Conservation (phyloP, 1,140 invertebrate species). For the Papilio polytes region DNA sequence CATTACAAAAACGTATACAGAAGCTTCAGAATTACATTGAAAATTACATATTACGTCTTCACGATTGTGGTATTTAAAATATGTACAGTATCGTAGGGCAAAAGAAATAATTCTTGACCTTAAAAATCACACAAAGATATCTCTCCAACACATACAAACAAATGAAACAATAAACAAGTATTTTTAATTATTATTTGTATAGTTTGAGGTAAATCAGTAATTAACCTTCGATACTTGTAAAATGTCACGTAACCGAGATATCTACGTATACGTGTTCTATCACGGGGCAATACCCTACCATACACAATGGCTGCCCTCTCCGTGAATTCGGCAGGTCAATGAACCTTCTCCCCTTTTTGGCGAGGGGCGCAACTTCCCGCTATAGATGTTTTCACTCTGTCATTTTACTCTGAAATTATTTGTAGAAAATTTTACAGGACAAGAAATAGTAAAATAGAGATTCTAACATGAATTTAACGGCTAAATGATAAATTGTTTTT, state of each 20-base stretch:
- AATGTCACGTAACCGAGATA: conserved; percentile 7
- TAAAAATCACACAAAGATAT: too few relatives aligned
- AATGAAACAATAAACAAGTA: not conserved
- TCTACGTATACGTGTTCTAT: not conserved
- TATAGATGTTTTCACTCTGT: conserved; percentile 9
- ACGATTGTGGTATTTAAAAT: too few relatives aligned
- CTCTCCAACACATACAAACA: too few relatives aligned
- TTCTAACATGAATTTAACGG: not conserved
- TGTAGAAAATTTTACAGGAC: not conserved
- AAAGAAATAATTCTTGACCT: too few relatives aligned
- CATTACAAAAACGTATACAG: too few relatives aligned
- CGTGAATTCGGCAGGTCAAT: conserved; percentile 28
- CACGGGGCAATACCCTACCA: conserved; percentile 28
- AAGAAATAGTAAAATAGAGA: not conserved
- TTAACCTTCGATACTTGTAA: not conserved
- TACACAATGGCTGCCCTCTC: conserved; percentile 11
- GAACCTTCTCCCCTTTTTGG: conserved; percentile 31
- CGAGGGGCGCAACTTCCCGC: conserved; percentile 5
- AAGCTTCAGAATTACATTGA: too few relatives aligned
- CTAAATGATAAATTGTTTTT: too few relatives aligned
- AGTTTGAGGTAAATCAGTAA: not conserved
- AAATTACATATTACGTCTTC: too few relatives aligned
- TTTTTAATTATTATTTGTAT: not conserved
- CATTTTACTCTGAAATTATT: not conserved
- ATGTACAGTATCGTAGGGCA: too few relatives aligned